Percentiles rank a stretch among this genome's conserved stretches.
Conservation (phyloP, 1,140 invertebrate genomes). For the Heliconius hermathena region DNA sequence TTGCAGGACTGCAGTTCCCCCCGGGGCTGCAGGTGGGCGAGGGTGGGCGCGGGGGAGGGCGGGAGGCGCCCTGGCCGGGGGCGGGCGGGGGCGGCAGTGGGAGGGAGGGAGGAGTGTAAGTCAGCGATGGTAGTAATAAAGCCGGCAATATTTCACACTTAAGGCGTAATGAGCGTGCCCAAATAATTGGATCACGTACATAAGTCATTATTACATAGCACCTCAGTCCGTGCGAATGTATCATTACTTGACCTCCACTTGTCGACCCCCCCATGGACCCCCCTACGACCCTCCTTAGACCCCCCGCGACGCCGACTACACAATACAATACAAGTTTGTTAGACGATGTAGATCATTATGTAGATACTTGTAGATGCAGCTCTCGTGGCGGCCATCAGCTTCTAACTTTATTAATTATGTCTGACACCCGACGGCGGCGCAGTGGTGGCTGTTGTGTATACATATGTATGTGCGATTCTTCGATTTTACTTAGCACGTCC, state of each 20-base stretch:
- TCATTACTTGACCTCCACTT: constrained; percentile 65
- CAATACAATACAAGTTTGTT: constrained; percentile 26
- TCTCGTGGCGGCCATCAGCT: background rate
- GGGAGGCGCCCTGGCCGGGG: constrained; percentile 28
- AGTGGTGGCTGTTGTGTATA: background rate
- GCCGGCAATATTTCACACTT: constrained; percentile 82
- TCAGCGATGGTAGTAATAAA: constrained; percentile 74
- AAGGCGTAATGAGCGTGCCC: constrained; percentile 82
- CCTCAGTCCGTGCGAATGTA: constrained; percentile 73
- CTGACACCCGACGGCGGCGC: too few relatives aligned
- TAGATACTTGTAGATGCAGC: constrained; percentile 20
- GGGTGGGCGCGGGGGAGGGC: constrained; percentile 32
- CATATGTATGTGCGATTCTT: too few relatives aligned
- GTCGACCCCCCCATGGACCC: constrained; percentile 30
- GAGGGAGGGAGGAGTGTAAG: constrained; percentile 42
- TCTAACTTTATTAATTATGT: constrained; percentile 2
- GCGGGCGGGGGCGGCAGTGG: constrained; percentile 17
- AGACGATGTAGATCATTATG: constrained; percentile 11
- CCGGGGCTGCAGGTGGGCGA: constrained; percentile 21
- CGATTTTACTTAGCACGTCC: too few relatives aligned
- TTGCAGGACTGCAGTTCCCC: constrained; percentile 65
- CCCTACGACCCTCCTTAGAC: constrained; percentile 9
- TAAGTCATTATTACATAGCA: constrained; percentile 82
- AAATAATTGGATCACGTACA: constrained; percentile 83
- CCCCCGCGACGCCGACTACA: constrained; percentile 1